A percentile compares a stretch with the other conserved stretches of the same genome.
These are phyloP conservation scores for Coryphaenoides rupestris DNA, from an alignment of 2,113 vertebrate species.

Conservation along the genomic window DNA sequence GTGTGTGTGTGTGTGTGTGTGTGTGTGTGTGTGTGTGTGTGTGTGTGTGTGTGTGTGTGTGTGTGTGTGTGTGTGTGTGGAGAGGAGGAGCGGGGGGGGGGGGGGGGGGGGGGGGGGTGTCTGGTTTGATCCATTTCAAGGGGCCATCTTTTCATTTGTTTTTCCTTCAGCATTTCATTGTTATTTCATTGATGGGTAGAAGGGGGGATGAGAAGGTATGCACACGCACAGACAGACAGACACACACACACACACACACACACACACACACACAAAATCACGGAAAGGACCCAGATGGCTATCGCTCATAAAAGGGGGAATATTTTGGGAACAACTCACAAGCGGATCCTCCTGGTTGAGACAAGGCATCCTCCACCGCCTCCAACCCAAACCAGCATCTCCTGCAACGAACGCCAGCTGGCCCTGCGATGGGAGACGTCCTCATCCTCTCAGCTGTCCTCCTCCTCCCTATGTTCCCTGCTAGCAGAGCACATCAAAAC, in stretches of 20 bases:
- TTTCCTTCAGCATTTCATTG: conserved; percentile 58
- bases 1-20: no score
- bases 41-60: no score
- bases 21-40: no score
- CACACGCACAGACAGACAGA: conserved; percentile 1
- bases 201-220: conserved; percentile 7
- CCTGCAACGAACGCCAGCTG: conserved; percentile 37
- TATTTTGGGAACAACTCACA: conserved; percentile 55
- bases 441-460: no score
- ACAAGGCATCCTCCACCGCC: conserved; percentile 40
- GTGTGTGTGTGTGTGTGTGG: no score
- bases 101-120: no score
- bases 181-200: conserved; percentile 38
- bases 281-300: conserved; percentile 51
- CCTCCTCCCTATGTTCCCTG: no score
- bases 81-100: no score
- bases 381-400: conserved; percentile 6
- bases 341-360: conserved; percentile 42
- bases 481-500: no score
- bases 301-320: conserved; percentile 56
- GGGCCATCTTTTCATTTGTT: conserved; percentile 68
- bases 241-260: conserved; percentile 18
- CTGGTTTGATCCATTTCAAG: conserved; percentile 16
- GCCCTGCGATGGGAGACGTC: no score
- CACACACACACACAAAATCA: conserved; percentile 11